Evolutionary conservation across 2,888 invertebrate species (phyloP).

Genomic region (Ichneumon xanthorius): DNA sequence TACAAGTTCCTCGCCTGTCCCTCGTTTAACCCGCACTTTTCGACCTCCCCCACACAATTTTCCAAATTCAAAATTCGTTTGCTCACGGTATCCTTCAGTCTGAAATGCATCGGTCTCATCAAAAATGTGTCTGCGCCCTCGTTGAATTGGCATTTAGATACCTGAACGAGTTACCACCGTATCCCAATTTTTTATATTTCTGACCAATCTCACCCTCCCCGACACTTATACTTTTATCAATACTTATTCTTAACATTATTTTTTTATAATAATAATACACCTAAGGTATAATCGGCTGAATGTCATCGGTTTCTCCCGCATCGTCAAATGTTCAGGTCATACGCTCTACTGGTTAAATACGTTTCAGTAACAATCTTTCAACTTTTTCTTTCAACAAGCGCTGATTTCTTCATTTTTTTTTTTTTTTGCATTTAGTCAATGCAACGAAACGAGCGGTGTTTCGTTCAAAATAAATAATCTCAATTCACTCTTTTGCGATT

Average conservation of each 20-base stretch:
- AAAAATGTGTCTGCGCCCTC: constrained; percentile 43
- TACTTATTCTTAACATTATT: constrained; percentile 34
- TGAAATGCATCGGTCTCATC: constrained; percentile 35
- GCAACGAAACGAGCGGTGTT: constrained; percentile 1
- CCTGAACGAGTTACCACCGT: constrained; percentile 63
- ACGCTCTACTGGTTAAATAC: constrained; percentile 51
- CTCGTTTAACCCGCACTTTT: constrained; percentile 17
- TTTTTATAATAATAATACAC: constrained; percentile 53
- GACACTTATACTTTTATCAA: constrained; percentile 38
- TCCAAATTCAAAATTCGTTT: constrained; percentile 38
- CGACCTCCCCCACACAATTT: constrained; percentile 19
- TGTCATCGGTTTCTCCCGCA: constrained; percentile 30
- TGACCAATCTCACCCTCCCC: neutral
- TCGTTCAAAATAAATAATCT: constrained; percentile 29
- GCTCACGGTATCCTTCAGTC: constrained; percentile 40
- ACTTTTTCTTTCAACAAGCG: neutral
- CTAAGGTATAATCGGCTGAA: constrained; percentile 57
- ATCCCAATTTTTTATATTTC: constrained; percentile 14
- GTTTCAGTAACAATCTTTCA: constrained; percentile 55
- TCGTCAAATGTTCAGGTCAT: constrained; percentile 52
- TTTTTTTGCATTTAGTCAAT: neutral
- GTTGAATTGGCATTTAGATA: constrained; percentile 65
- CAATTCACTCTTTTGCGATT: constrained; percentile 18
- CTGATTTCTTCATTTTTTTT: constrained; percentile 24
- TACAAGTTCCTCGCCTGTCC: constrained; percentile 70